These are phyloP conservation scores for Tenualosa ilisha DNA, from an alignment of 2,797 vertebrate species.

Conservation along the genomic window DNA sequence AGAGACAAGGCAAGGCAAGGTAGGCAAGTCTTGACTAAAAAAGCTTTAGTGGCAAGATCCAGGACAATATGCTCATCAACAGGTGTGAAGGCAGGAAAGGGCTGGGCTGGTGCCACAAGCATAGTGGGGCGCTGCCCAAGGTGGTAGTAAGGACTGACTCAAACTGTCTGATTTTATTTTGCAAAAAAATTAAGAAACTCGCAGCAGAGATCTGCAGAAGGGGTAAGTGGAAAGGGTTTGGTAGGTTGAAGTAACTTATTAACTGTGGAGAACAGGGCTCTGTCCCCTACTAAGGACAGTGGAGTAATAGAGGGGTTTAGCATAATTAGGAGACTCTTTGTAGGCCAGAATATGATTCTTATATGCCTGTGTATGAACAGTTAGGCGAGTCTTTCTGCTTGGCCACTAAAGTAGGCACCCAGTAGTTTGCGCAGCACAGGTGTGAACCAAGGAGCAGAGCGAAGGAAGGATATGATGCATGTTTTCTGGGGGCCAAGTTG, in stretches of 20 bases:
- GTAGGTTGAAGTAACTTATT: not conserved
- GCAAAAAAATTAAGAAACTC: not conserved
- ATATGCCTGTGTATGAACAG: too few relatives aligned
- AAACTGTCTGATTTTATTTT: not conserved
- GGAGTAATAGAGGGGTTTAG: too few relatives aligned
- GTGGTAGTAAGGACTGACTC: not conserved
- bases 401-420: too few relatives aligned
- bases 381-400: too few relatives aligned
- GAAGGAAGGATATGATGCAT: too few relatives aligned
- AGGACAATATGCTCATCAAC: not conserved
- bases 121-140: not conserved
- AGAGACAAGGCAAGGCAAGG: not conserved
- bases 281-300: too few relatives aligned
- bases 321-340: too few relatives aligned
- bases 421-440: too few relatives aligned
- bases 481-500: too few relatives aligned
- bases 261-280: constrained; percentile 5
- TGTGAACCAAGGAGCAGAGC: too few relatives aligned
- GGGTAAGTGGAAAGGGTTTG: not conserved
- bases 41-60: not conserved
- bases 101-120: not conserved
- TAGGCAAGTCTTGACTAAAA: not conserved
- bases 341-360: too few relatives aligned
- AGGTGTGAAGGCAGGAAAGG: too few relatives aligned
- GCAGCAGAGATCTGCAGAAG: not conserved